phyloP scores from a whole-genome alignment of 2,888 invertebrate genomes.

The Boloria euphrosyne region DNA sequence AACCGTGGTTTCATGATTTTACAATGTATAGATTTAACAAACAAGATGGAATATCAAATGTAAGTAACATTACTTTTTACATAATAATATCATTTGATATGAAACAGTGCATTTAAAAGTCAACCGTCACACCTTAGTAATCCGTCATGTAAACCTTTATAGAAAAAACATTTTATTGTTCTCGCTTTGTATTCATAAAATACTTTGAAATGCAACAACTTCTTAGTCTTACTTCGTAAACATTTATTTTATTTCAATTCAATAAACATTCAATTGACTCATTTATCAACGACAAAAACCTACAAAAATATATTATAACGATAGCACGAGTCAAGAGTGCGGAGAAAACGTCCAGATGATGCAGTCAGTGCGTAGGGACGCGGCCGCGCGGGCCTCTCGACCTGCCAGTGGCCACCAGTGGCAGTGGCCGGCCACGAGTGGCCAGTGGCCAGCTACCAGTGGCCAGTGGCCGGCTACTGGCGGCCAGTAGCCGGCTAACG shows the following conservation, averaged over 20 bases:
- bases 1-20: conserved; percentile 56
- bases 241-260: conserved; percentile 77
- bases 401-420: conserved; percentile 13
- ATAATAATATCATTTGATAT: conserved; percentile 73
- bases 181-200: conserved; percentile 81
- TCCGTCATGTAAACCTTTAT: conserved; percentile 79
- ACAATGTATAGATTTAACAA: conserved; percentile 73
- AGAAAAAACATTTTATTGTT: conserved; percentile 81
- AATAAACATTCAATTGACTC: conserved; percentile 82
- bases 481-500: conserved; percentile 30
- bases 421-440: conserved; percentile 23
- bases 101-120: conserved; percentile 72
- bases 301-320: conserved; percentile 81
- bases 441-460: background rate
- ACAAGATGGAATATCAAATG: conserved; percentile 75
- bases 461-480: conserved; percentile 12
- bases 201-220: conserved; percentile 82
- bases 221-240: conserved; percentile 80
- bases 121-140: conserved; percentile 66
- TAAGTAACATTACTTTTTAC: conserved; percentile 58
- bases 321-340: conserved; percentile 75
- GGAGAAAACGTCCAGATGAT: conserved; percentile 54
- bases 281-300: conserved; percentile 81
- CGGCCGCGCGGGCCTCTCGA: conserved; percentile 40
- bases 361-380: conserved; percentile 45